Evolutionary conservation across 2,888 invertebrate species (phyloP).

Genomic region (Alsophila aescularia): DNA sequence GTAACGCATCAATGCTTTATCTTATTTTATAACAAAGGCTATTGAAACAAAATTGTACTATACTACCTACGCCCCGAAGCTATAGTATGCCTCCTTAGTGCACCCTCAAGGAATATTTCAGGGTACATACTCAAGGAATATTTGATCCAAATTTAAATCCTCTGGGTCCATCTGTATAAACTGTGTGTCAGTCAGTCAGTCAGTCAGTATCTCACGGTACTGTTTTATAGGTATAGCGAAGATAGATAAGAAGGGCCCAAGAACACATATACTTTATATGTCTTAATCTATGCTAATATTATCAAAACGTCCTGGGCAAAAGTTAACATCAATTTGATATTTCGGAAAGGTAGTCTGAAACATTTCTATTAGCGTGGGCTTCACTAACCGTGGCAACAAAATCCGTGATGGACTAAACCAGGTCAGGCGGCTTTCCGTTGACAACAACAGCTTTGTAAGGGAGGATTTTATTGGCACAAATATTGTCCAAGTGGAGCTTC

Average conservation of each 20-base stretch:
- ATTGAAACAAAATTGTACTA: no score
- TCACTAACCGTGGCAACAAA: slow-evolving; percentile 56
- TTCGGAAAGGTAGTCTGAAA: slow-evolving; percentile 2
- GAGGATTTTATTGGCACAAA: slow-evolving; percentile 82
- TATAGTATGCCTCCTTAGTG: no score
- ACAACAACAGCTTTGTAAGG: slow-evolving; percentile 81
- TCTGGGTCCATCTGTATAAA: no score
- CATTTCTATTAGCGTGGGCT: slow-evolving; percentile 30
- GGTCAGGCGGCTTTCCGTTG: slow-evolving; percentile 75
- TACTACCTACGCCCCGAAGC: no score
- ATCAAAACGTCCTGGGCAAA: neutral
- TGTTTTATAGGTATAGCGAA: no score
- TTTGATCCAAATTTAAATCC: no score
- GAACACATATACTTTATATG: no score
- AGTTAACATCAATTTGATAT: neutral
- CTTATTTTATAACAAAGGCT: neutral
- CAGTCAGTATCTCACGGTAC: no score
- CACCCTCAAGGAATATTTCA: no score
- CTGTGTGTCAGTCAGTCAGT: no score
- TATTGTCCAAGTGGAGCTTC: slow-evolving; percentile 78
- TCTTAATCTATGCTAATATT: neutral
- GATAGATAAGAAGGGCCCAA: no score
- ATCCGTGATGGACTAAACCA: slow-evolving; percentile 71
- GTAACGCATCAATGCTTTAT: neutral
- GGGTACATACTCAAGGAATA: no score